Conservation (phyloP, 2,888 invertebrate species). For the Pseudococcus jackbeardsleyi region DNA sequence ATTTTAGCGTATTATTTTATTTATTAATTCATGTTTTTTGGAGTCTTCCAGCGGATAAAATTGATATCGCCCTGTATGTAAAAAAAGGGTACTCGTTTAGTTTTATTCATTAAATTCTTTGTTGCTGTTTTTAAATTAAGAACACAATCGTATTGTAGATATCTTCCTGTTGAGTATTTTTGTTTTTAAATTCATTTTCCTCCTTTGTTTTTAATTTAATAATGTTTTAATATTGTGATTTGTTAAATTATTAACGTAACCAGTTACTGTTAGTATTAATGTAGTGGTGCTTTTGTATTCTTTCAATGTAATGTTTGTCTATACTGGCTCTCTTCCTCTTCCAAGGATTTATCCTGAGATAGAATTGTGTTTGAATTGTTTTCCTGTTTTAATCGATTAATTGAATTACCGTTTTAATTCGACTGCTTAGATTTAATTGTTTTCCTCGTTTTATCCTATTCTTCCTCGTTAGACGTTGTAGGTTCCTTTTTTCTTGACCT, state of each 20-base stretch:
- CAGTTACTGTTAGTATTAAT: neutral
- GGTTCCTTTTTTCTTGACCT: neutral
- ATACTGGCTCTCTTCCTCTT: neutral
- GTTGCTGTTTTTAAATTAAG: neutral
- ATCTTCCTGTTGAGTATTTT: neutral
- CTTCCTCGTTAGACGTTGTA: neutral
- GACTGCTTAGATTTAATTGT: slow-evolving; percentile 14
- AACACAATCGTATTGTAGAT: slow-evolving; percentile 20
- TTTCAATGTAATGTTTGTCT: neutral
- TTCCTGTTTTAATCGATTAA: neutral
- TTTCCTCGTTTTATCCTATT: neutral
- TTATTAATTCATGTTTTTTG: neutral
- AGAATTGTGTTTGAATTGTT: neutral
- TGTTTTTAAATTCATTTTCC: neutral
- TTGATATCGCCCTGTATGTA: neutral
- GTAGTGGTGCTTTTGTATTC: slow-evolving; percentile 20
- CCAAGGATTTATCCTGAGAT: neutral
- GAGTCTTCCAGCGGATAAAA: slow-evolving; percentile 22
- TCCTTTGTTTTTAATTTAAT: neutral
- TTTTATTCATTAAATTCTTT: neutral
- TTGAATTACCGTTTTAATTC: neutral
- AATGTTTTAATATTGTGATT: neutral
- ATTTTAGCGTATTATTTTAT: neutral
- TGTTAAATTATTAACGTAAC: slow-evolving; percentile 12
- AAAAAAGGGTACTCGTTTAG: slow-evolving; percentile 18